Evolutionary conservation across 2,888 invertebrate species (phyloP).

Genomic region (Drosophila subquinaria): DNA sequence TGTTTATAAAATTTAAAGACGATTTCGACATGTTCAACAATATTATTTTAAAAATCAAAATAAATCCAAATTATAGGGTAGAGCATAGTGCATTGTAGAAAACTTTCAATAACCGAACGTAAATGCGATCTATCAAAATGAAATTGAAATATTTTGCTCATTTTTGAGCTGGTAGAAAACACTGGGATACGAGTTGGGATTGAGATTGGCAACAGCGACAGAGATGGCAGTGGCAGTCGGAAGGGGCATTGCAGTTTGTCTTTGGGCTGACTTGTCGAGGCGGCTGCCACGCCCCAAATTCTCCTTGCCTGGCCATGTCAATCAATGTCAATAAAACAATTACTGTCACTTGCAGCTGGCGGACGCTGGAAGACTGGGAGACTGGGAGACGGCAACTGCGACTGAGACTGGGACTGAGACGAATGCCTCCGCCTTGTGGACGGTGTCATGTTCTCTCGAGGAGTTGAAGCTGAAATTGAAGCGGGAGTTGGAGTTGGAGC

Average conservation of each 20-base stretch:
- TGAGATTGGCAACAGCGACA: conserved; percentile 28
- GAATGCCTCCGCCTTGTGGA: conserved; percentile 29
- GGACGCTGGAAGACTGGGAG: conserved; percentile 23
- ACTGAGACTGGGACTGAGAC: conserved; percentile 4
- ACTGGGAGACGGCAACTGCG: background rate
- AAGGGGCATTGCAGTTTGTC: conserved; percentile 78
- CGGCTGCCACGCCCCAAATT: conserved; percentile 24
- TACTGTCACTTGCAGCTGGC: conserved; percentile 82
- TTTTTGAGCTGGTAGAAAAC: conserved; percentile 68
- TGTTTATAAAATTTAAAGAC: too few relatives aligned
- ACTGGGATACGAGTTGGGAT: conserved; percentile 44
- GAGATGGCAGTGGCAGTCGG: conserved; percentile 39
- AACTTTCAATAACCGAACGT: conserved; percentile 12
- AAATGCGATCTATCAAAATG: conserved; percentile 79
- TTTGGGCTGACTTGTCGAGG: conserved; percentile 74
- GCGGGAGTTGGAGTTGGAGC: background rate
- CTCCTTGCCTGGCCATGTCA: conserved; percentile 67
- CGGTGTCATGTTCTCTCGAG: conserved; percentile 60
- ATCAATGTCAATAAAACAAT: conserved; percentile 84
- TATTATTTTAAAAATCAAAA: background rate
- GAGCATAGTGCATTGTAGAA: background rate
- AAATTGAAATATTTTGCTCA: conserved; percentile 82
- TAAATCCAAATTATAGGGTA: conserved; percentile 33
- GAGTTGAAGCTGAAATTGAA: conserved; percentile 11
- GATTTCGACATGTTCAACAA: too few relatives aligned